Conservation (phyloP, 1,140 invertebrate genomes). For the Harlomillsia oculata region DNA sequence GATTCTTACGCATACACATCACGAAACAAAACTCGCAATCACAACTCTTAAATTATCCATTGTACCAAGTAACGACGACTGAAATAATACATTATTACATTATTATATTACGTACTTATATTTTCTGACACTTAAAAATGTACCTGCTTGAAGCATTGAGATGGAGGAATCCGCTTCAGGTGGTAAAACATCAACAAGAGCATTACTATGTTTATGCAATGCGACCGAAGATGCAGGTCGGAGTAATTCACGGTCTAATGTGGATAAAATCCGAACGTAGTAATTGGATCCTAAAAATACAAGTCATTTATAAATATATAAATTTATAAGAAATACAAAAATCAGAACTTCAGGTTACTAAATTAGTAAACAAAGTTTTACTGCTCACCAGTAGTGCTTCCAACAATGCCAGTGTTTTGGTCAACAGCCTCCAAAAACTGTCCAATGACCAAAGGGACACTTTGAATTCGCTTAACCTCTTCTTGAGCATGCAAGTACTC, state of each 20-base stretch:
- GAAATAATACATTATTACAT: too few species aligned
- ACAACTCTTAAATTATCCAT: too few species aligned
- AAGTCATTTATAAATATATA: neutral
- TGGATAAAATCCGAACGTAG: constrained; percentile 91
- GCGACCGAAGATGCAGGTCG: constrained; percentile 94
- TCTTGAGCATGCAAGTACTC: constrained; percentile 96
- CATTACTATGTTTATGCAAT: constrained; percentile 95
- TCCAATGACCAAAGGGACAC: constrained; percentile 92
- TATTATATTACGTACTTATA: too few species aligned
- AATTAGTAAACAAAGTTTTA: neutral
- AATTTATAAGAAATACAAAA: neutral
- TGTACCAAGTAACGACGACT: too few species aligned
- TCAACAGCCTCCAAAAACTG: constrained; percentile 97
- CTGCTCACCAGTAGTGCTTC: constrained; percentile 59
- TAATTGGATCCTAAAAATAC: constrained; percentile 73
- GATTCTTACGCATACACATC: too few species aligned
- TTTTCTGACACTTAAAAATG: too few species aligned
- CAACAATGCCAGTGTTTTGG: constrained; percentile 92
- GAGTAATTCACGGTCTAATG: constrained; percentile 88
- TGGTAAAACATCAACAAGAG: constrained; percentile 90
- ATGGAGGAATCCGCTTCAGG: constrained; percentile 97
- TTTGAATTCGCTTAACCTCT: constrained; percentile 94
- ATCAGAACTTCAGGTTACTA: neutral
- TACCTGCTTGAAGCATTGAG: constrained; percentile 87
- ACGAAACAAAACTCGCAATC: too few species aligned